phyloP scores from a whole-genome alignment of 92 coral and sea anemone species.

The Umimayanthus chanpuru region DNA sequence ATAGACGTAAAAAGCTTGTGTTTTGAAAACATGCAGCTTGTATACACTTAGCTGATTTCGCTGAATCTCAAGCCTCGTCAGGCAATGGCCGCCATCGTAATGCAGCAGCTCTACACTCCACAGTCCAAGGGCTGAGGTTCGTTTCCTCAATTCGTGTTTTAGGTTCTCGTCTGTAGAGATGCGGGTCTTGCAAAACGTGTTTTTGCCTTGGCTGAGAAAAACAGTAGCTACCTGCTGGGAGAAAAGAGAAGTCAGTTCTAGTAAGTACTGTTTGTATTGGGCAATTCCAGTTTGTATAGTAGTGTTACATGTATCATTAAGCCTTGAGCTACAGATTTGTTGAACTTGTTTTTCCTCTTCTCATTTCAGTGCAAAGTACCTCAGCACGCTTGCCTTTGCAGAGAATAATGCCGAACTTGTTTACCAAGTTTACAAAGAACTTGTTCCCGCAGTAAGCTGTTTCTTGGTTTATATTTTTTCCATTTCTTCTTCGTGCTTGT shows the following conservation, averaged over 20 bases:
- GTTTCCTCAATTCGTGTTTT: neutral
- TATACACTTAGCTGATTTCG: no score
- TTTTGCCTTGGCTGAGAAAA: constrained; percentile 37
- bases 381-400: constrained; percentile 43
- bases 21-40: no score
- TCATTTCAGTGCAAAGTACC: constrained; percentile 43
- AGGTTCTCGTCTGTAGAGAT: constrained; percentile 36
- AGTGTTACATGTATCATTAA: no score
- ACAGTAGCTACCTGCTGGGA: constrained; percentile 35
- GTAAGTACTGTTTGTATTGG: neutral
- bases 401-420: constrained; percentile 46
- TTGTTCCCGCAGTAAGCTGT: constrained; percentile 36
- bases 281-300: no score
- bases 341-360: neutral
- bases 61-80: no score
- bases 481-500: neutral
- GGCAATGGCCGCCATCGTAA: neutral
- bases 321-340: no score
- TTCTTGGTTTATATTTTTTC: neutral
- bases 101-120: neutral
- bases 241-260: constrained; percentile 43
- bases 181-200: constrained; percentile 38
- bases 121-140: neutral
- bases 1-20: no score
- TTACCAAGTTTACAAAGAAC: constrained; percentile 30